Evolutionary conservation across 2,888 invertebrate species (phyloP), one percentile per base, ranked within the genome.

Genomic region (Tachina fera): DNA sequence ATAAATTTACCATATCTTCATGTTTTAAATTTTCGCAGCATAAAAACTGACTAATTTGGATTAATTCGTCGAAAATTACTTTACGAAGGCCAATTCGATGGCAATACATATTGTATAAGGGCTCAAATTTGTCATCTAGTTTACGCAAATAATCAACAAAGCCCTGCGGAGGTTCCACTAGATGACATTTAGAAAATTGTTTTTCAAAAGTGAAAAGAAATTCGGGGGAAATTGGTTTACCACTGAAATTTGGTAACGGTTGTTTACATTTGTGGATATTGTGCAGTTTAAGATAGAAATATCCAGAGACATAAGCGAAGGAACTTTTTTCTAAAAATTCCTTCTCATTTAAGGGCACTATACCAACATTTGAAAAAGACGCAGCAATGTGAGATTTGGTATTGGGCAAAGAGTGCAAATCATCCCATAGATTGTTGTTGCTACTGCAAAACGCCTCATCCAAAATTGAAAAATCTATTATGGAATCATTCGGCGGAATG

Each of bases 291-390:
- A 31, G 22, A 53, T 80, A 79, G 16, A 84, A 58, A 16, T 80
- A 75, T 1, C 79, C 79, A 19, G 58, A 79, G 19, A 84, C 45
- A 56, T 84, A 75, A 11, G 45, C 68, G 45, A 76, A 76, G 0
- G 83, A 72, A 58, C 68, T 71, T n/a, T 19, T 4, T 49, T 39
- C 39, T 6, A 78, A 16, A 13, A 77, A 43, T 13, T 19, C 1
- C 56, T 45, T 19, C n/a, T 11, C 8, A 53, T 22, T 5, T 13
- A 16, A 22, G 47, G 39, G 53, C 53, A n/a, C n/a, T 31, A 4
- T 31, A 11, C n/a, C 31, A 13, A 49, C 10, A n/a, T 76, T 45
- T 5, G 31, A 31, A 31, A 4, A 31, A 31, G 3, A 31, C 4
- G 31, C 31, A 31, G 31, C 31, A 31, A 31, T 0, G 31, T 31